These are phyloP conservation scores for Tympanoctomys barrerae DNA, from an alignment of 2,797 vertebrate species.

Conservation along the genomic window DNA sequence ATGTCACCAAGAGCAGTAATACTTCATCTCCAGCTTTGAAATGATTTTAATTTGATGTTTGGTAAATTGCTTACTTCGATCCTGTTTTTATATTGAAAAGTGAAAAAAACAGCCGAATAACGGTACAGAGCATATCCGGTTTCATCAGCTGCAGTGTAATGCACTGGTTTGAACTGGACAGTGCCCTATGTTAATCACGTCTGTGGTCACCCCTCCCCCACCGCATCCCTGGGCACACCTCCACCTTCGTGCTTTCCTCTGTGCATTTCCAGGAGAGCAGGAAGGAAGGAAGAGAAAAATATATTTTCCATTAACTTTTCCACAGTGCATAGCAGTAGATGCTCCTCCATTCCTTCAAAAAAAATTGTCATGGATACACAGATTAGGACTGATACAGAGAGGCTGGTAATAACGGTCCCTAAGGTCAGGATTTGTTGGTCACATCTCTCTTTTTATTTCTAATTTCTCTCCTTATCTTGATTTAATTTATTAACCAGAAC, in stretches of 20 bases:
- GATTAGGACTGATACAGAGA: neutral
- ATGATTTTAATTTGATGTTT: conserved; percentile 39
- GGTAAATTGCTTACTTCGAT: neutral
- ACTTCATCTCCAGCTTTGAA: conserved; percentile 32
- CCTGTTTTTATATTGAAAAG: neutral
- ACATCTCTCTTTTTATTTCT: neutral
- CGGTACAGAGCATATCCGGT: neutral
- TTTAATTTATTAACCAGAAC: neutral
- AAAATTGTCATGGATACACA: neutral
- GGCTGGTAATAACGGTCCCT: neutral
- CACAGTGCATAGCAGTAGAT: neutral
- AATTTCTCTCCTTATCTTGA: neutral
- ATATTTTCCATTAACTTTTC: neutral
- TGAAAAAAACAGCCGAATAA: neutral
- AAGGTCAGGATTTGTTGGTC: neutral
- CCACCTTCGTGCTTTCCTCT: neutral
- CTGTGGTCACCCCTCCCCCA: neutral
- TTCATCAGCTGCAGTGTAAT: neutral
- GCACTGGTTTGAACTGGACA: neutral
- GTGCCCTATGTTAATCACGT: neutral
- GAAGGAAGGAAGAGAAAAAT: neutral
- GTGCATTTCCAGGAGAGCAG: neutral
- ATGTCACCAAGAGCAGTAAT: neutral
- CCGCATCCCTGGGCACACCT: neutral
- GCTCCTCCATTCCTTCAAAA: neutral